Evolutionary conservation across 2,113 vertebrate genomes (phyloP).

Genomic region (Microcebus jonahi): DNA sequence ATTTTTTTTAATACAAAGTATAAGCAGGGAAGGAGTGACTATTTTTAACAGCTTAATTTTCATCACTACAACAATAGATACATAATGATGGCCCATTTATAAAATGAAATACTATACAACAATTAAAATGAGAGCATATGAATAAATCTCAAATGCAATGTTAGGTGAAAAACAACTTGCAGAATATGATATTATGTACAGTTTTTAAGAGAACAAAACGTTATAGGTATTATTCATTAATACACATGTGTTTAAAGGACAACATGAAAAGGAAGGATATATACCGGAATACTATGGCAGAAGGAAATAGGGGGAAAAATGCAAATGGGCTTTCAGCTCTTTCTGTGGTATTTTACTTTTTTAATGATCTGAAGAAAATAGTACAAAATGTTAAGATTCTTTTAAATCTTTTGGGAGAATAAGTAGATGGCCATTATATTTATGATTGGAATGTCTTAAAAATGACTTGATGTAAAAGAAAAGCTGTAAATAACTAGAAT

Average conservation of each 20-base stretch:
- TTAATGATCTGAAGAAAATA: not conserved
- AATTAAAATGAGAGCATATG: not conserved
- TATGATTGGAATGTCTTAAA: not conserved
- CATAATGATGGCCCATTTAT: not conserved
- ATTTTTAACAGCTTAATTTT: slow-evolving; percentile 17
- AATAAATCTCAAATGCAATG: slow-evolving; percentile 2
- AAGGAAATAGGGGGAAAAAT: not conserved
- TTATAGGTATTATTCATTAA: not conserved
- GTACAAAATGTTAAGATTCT: not conserved
- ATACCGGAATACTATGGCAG: not conserved
- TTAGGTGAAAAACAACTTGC: not conserved
- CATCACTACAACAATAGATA: not conserved
- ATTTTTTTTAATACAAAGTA: too few relatives aligned
- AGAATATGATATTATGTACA: not conserved
- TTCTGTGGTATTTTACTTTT: slow-evolving; percentile 1
- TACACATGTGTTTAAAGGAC: not conserved
- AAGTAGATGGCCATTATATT: not conserved
- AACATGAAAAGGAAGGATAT: not conserved
- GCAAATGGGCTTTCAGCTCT: not conserved
- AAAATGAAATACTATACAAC: not conserved
- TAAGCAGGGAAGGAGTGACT: not conserved
- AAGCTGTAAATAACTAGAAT: not conserved
- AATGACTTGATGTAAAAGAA: not conserved
- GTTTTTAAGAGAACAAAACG: not conserved
- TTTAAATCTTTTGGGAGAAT: not conserved